Conservation (phyloP, 2,888 invertebrate species). For the Drosophila parthenogenetica region DNA sequence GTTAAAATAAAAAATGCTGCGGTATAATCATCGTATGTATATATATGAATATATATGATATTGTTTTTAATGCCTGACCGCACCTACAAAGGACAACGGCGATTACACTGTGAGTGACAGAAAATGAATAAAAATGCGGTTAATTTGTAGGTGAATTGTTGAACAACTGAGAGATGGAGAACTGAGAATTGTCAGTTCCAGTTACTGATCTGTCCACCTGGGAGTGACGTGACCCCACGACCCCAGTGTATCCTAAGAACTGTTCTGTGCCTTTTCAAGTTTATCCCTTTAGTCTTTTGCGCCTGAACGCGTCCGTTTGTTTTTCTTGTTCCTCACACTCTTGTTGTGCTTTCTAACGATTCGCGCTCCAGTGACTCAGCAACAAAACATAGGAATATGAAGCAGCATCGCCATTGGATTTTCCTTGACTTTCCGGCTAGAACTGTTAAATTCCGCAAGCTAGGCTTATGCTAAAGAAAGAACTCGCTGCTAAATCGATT, state of each 20-base stretch:
- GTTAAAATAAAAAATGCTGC: conserved; percentile 30
- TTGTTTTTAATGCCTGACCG: conserved; percentile 30
- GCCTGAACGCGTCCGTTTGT: conserved; percentile 46
- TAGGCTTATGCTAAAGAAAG: conserved; percentile 55
- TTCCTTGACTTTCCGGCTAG: conserved; percentile 41
- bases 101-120: neutral
- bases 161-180: neutral
- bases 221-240: neutral
- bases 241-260: neutral
- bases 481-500: conserved; percentile 41
- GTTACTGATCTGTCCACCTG: conserved; percentile 24
- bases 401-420: conserved; percentile 25
- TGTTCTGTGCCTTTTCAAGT: conserved; percentile 15
- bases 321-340: conserved; percentile 25
- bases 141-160: neutral
- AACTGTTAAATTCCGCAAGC: conserved; percentile 56
- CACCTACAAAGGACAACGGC: conserved; percentile 13
- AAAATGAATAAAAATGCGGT: conserved; percentile 2
- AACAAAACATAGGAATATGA: conserved; percentile 21
- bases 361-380: conserved; percentile 62
- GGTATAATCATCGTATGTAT: neutral
- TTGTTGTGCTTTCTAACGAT: conserved; percentile 47
- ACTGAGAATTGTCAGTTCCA: conserved; percentile 24
- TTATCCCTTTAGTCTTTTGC: conserved; percentile 51
- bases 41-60: conserved; percentile 6